A percentile compares a stretch with the other conserved stretches of the same genome.
Evolutionary conservation across 2,797 vertebrate genomes (phyloP).

Genomic region (Chanos chanos): DNA sequence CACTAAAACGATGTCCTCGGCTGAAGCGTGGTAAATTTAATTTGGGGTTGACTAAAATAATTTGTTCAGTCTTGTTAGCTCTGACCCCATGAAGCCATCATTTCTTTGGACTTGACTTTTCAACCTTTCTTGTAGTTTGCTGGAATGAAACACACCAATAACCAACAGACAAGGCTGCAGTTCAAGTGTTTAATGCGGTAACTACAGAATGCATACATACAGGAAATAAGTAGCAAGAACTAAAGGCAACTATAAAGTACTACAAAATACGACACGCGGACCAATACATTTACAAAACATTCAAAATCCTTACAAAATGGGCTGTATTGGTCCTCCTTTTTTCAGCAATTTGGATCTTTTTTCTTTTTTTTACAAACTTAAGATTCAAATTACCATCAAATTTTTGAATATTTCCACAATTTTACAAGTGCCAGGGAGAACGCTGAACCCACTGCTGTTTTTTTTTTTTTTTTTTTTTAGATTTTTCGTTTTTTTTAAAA

Average conservation of each 20-base stretch:
- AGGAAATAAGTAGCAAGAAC: slow-evolving; percentile 90
- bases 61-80: too few species aligned
- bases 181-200: slow-evolving; percentile 91
- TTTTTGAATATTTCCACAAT: slow-evolving; percentile 76
- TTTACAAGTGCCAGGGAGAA: slow-evolving; percentile 81
- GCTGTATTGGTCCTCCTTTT: slow-evolving; percentile 92
- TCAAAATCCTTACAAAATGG: slow-evolving; percentile 97
- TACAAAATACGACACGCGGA: slow-evolving; percentile 97
- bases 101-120: too few species aligned
- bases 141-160: background rate
- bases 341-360: slow-evolving; percentile 89
- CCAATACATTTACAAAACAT: slow-evolving; percentile 98
- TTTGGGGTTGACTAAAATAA: too few species aligned
- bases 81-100: too few species aligned
- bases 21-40: too few species aligned
- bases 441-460: slow-evolving; percentile 60
- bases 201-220: slow-evolving; percentile 94
- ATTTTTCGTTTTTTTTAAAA: slow-evolving; percentile 53
- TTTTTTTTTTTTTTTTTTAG: slow-evolving; percentile 41
- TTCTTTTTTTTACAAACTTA: slow-evolving; percentile 87
- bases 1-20: too few species aligned
- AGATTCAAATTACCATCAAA: slow-evolving; percentile 70
- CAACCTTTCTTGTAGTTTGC: background rate
- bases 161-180: slow-evolving; percentile 55
- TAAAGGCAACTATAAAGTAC: slow-evolving; percentile 94